These are phyloP conservation scores for Aphidius ervi DNA, from an alignment of 1,140 invertebrate species.

Conservation along the genomic window DNA sequence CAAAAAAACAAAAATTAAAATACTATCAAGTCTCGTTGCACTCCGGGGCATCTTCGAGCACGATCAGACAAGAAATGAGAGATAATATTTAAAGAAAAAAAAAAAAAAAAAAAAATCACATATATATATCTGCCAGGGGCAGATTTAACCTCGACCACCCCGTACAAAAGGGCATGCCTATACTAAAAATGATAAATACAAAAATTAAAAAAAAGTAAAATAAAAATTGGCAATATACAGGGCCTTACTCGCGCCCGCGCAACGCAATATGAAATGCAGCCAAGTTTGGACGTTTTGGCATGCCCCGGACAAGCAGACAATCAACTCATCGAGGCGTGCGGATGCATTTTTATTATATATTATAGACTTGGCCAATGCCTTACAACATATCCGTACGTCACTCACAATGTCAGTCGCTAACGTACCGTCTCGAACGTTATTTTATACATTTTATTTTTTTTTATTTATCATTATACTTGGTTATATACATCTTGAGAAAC, in stretches of 20 bases:
- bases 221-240: too few relatives aligned
- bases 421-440: conserved; percentile 53
- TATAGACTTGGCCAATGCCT: conserved; percentile 51
- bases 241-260: conserved; percentile 32
- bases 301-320: conserved; percentile 52
- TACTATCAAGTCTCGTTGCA: conserved; percentile 5
- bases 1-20: background rate
- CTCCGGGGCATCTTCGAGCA: conserved; percentile 12
- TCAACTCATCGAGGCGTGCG: conserved; percentile 55
- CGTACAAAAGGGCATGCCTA: background rate
- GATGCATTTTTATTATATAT: conserved; percentile 57
- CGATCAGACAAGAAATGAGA: too few relatives aligned
- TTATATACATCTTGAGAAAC: too few relatives aligned
- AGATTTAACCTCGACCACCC: conserved; percentile 12
- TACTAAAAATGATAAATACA: too few relatives aligned
- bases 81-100: too few relatives aligned
- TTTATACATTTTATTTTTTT: conserved; percentile 26
- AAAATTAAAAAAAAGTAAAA: too few relatives aligned
- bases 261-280: conserved; percentile 52
- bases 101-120: too few relatives aligned
- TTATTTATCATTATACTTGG: too few relatives aligned
- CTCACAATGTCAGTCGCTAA: conserved; percentile 54
- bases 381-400: conserved; percentile 53
- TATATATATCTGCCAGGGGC: background rate
- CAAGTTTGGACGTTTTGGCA: conserved; percentile 54